Evolutionary conservation across 2,113 vertebrate genomes (phyloP), one percentile per base, ranked within the genome.

Genomic region (Cinclus mexicanus): DNA sequence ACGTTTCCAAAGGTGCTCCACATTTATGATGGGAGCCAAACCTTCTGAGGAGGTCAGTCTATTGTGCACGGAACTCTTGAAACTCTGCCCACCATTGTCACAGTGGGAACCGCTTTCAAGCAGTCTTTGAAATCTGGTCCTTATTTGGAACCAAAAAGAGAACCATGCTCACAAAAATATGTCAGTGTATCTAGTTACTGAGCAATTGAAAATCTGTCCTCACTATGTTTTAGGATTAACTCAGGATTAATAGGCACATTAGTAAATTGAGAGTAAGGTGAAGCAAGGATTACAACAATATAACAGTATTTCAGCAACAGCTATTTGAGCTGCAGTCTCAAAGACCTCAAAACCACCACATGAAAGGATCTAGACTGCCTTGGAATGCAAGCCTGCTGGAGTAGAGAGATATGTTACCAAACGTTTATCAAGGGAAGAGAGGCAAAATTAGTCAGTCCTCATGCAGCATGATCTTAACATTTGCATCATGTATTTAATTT

Each of bases 51-150:
- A 93, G 87, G 71, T 92, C 41, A 1, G 75, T 23, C 59, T 93
- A 41, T 96, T 95, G 94, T 84, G 83, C 60, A 57, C 60, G 93
- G 82, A 83, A 67, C 64, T 96, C 75, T 96, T 96, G 93, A 95
- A 96, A 92, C 78, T 78, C 52, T 97, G 92, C 93, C 95, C 92
- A 64, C 83, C 92, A 97, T 96, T 95, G 93, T 97, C 92, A 92
- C 33, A 96, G 68, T 75, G 84, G 82, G 87, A 95, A 90, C 84
- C 80, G 90, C 81, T 88, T 96, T 87, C 21, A 6, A 95, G 90
- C 90, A 90, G 63, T 70, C 68, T 95, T 94, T 68, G 69, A 94
- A 97, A 95, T 96, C 90, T 96, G 95, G 82, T 95, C 75, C 59
- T 91, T 93, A 91, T 96, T 97, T 97, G 83, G 80, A 93, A 90